A percentile compares a stretch with the other conserved stretches of the same genome.
Evolutionary conservation across 2,888 invertebrate species (phyloP).

Genomic region (Tigriopus californicus): DNA sequence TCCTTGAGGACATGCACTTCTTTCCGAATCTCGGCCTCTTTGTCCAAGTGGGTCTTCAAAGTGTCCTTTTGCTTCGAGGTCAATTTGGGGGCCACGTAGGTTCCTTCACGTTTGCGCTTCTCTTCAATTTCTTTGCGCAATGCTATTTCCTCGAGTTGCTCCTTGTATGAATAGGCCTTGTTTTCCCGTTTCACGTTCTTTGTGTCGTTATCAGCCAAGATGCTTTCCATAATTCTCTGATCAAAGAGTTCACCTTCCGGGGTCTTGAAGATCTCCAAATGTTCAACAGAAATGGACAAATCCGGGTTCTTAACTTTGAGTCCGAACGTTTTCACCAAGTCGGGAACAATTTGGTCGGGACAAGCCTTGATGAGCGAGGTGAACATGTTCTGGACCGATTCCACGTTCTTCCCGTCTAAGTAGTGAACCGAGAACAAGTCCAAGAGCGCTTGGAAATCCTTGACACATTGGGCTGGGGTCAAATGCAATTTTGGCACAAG

Average conservation of each 20-base stretch:
- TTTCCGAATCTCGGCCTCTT: constrained; percentile 42
- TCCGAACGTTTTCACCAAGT: neutral
- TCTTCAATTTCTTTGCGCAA: constrained; percentile 79
- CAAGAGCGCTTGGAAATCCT: no score
- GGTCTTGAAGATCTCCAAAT: constrained; percentile 43
- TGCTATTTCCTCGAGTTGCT: constrained; percentile 85
- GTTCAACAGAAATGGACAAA: neutral
- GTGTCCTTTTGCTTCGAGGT: constrained; percentile 82
- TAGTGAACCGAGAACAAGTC: no score
- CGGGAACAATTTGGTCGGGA: neutral
- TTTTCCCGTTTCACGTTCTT: constrained; percentile 78
- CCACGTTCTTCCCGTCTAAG: no score
- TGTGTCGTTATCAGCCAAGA: constrained; percentile 37
- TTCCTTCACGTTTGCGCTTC: constrained; percentile 59
- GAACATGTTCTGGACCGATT: no score
- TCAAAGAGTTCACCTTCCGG: constrained; percentile 81
- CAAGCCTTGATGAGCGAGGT: no score
- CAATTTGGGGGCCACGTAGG: constrained; percentile 45
- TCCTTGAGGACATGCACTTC: constrained; percentile 30
- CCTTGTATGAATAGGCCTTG: constrained; percentile 88
- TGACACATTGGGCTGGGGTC: no score
- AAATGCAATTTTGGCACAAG: no score
- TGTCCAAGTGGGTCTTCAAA: constrained; percentile 38
- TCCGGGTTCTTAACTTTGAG: neutral
- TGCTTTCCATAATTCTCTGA: constrained; percentile 54